Conservation (phyloP, 2,888 invertebrate species). For the Sinopyrophorus schimmeli region DNA sequence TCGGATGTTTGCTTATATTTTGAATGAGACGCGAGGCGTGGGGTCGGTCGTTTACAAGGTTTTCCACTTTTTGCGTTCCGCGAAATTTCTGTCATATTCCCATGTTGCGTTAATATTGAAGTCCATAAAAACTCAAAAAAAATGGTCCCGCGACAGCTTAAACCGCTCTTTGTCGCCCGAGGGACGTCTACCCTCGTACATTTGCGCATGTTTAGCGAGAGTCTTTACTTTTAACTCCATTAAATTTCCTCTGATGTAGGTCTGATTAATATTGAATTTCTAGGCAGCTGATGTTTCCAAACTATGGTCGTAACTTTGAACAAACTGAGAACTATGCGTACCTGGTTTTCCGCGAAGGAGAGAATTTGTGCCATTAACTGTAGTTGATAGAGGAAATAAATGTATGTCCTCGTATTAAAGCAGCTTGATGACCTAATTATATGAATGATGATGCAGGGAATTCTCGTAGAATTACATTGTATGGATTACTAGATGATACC, state of each 20-base stretch:
- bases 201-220: constrained; percentile 16
- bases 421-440: constrained; percentile 38
- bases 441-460: constrained; percentile 31
- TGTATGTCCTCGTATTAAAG: constrained; percentile 34
- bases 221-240: constrained; percentile 35
- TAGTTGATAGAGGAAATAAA: constrained; percentile 31
- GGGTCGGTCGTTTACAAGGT: no score
- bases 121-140: constrained; percentile 6
- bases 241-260: constrained; percentile 43
- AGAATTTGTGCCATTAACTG: constrained; percentile 36
- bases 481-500: no score
- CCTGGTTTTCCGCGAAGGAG: constrained; percentile 33
- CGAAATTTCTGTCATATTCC: no score
- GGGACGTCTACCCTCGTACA: constrained; percentile 9
- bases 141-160: constrained; percentile 9
- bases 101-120: no score
- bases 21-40: no score
- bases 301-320: constrained; percentile 47
- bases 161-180: neutral
- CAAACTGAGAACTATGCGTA: constrained; percentile 45
- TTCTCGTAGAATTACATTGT: constrained; percentile 27
- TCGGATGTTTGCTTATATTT: no score
- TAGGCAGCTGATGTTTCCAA: constrained; percentile 45
- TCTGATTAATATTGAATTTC: constrained; percentile 47
- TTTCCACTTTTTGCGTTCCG: no score